phyloP scores from a whole-genome alignment of 2,797 vertebrate species.

The Muraenolepis orangiensis region DNA sequence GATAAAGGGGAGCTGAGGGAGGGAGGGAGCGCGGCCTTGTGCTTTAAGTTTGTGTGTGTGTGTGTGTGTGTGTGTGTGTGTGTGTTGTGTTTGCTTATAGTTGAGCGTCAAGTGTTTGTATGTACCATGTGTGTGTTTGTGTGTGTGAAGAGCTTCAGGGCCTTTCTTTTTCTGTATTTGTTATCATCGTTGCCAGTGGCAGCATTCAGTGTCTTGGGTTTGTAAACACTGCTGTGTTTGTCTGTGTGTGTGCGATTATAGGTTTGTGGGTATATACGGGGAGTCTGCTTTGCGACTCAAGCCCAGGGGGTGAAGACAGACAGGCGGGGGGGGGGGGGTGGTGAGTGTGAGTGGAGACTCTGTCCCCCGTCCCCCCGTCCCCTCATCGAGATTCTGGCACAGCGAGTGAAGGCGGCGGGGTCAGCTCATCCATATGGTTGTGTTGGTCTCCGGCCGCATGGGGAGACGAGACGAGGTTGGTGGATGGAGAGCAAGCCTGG shows the following conservation, averaged over 20 bases:
- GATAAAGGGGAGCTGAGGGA: neutral
- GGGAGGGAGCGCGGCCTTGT: neutral
- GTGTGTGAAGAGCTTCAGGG: neutral
- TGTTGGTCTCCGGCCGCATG: neutral
- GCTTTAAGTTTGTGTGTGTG: neutral
- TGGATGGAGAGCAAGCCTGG: neutral
- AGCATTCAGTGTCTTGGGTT: neutral
- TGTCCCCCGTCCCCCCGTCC: too few relatives aligned
- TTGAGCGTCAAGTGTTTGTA: neutral
- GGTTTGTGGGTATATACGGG: neutral
- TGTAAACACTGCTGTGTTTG: neutral
- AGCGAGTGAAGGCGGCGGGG: neutral
- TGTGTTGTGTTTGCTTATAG: neutral
- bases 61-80: neutral
- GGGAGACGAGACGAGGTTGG: neutral
- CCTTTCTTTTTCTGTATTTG: neutral
- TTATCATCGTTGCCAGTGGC: neutral
- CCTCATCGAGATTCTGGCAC: neutral
- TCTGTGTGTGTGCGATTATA: neutral
- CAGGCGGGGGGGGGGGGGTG: neutral
- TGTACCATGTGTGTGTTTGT: neutral
- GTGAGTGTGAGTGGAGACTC: too few relatives aligned
- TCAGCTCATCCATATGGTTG: neutral
- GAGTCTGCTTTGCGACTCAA: neutral
- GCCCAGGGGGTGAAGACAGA: neutral